phyloP scores from a whole-genome alignment of 2,797 vertebrate species.

The Argyrosomus regius region DNA sequence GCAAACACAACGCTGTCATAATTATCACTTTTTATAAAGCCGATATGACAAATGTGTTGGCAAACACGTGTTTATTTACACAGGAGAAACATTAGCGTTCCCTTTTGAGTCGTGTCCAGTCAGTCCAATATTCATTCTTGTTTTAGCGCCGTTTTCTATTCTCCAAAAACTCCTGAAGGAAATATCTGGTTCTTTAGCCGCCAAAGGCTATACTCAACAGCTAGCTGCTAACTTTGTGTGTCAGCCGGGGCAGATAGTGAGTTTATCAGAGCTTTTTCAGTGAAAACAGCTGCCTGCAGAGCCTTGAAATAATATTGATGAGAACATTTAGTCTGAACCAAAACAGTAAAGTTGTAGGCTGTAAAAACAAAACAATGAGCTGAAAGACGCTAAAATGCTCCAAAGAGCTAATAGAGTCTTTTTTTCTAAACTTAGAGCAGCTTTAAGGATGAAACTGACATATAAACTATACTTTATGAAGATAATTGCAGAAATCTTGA shows the following conservation, averaged over 20 bases:
- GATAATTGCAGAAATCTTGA: background rate
- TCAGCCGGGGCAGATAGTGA: no score
- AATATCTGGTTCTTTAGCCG: background rate
- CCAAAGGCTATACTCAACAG: background rate
- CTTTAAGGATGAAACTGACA: background rate
- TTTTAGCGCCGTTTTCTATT: background rate
- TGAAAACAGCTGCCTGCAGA: no score
- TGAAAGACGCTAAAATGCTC: no score
- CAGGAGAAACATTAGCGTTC: background rate
- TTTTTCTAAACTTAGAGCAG: background rate
- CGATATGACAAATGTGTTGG: background rate
- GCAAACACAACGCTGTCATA: background rate
- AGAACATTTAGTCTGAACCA: background rate
- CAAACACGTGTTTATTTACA: background rate
- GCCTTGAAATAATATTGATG: background rate
- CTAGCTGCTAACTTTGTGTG: background rate
- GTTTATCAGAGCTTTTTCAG: background rate
- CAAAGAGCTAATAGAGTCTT: background rate
- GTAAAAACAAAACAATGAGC: no score
- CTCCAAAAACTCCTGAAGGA: background rate
- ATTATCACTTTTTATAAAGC: background rate
- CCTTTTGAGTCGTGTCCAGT: background rate
- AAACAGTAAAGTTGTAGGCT: background rate
- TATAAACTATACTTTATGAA: background rate
- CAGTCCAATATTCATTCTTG: background rate